Evolutionary conservation across 2,113 vertebrate genomes (phyloP).

Genomic region (Strix aluco): DNA sequence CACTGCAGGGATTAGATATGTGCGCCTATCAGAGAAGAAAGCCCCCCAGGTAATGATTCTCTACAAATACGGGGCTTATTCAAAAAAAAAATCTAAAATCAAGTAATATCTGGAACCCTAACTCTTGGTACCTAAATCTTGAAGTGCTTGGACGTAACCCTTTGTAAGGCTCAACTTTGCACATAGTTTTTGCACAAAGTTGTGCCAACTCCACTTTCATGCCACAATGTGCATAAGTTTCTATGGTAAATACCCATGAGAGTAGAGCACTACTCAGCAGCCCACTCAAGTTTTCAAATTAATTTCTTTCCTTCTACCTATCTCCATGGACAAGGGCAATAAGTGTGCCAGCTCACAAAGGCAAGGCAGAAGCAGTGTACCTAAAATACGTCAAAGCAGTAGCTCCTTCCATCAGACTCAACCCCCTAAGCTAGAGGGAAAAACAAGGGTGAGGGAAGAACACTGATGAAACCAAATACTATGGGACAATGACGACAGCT

Average conservation of each 20-base stretch:
- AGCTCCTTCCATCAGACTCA: not conserved
- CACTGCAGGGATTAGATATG: not conserved
- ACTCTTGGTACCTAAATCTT: not conserved
- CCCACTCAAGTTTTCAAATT: not conserved
- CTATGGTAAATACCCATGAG: not conserved
- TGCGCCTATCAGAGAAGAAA: not conserved
- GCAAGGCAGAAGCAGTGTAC: not conserved
- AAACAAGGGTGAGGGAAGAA: not conserved
- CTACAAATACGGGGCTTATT: not conserved
- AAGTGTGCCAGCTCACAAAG: not conserved
- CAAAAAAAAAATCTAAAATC: not conserved
- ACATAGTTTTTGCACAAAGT: not conserved
- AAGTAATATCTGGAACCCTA: not conserved
- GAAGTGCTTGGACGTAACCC: not conserved
- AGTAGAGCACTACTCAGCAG: not conserved
- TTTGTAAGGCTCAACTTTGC: not conserved
- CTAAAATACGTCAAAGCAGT: not conserved
- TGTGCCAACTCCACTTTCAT: not conserved
- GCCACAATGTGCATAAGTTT: not conserved
- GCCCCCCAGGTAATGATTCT: rapidly evolving
- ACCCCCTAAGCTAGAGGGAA: rapidly evolving
- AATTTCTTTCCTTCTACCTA: not conserved
- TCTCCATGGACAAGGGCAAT: not conserved
- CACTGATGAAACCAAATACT: rapidly evolving
- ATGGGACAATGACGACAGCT: rapidly evolving